Conservation (phyloP, 2,888 invertebrate species). For the Anaspis maculata region DNA sequence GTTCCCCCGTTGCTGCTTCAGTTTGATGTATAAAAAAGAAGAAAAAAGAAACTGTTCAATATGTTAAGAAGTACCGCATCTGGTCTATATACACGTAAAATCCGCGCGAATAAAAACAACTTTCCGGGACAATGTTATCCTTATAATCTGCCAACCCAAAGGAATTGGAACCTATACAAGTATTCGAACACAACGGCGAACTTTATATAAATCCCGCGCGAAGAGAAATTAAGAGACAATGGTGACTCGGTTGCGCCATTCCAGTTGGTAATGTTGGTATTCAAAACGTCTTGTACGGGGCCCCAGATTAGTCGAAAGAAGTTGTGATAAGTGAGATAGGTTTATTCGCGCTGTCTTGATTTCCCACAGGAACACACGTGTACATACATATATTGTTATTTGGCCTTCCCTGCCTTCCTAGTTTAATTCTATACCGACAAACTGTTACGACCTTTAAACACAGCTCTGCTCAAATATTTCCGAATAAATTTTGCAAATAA, state of each 20-base stretch:
- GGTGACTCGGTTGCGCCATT: conserved; percentile 13
- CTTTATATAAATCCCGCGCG: conserved; percentile 25
- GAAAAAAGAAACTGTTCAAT: conserved; percentile 7
- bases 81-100: conserved; percentile 11
- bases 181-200: conserved; percentile 26
- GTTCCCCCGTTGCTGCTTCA: too few species aligned
- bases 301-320: conserved; percentile 31
- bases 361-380: conserved; percentile 34
- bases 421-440: conserved; percentile 13
- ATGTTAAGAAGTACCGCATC: conserved; percentile 10
- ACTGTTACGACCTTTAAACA: conserved; percentile 11
- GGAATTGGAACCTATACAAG: conserved; percentile 29
- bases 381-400: conserved; percentile 33
- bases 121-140: conserved; percentile 18
- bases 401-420: conserved; percentile 17
- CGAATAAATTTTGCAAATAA: conserved; percentile 1
- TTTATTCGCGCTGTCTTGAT: conserved; percentile 33
- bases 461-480: neutral
- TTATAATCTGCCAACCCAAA: conserved; percentile 21
- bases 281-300: conserved; percentile 28
- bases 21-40: too few species aligned
- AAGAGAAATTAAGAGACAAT: conserved; percentile 29
- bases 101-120: conserved; percentile 10
- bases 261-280: conserved; percentile 31
- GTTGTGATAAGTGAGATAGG: conserved; percentile 35